Conservation (phyloP, 2,888 invertebrate species). For the Macrosiphum euphorbiae region DNA sequence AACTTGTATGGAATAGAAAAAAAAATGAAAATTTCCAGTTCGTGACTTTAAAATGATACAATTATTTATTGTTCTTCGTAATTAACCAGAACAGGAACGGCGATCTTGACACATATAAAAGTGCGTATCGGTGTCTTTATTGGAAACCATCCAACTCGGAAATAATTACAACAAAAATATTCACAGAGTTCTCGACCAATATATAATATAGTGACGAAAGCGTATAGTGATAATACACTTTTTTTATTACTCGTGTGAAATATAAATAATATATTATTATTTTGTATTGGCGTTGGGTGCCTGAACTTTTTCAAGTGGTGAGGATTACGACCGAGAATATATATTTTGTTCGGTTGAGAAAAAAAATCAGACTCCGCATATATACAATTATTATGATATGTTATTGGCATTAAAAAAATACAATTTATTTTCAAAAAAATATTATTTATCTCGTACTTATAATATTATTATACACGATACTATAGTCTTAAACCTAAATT, state of each 20-base stretch:
- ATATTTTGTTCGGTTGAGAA: background rate
- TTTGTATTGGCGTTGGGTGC: background rate
- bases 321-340: background rate
- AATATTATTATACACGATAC: background rate
- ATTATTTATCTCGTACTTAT: background rate
- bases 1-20: too few relatives aligned
- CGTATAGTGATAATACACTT: background rate
- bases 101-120: background rate
- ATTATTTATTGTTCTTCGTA: background rate
- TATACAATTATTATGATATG: background rate
- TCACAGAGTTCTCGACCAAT: background rate
- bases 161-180: background rate
- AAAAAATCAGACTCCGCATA: background rate
- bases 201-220: background rate
- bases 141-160: background rate
- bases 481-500: background rate
- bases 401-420: background rate
- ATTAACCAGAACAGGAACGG: background rate
- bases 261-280: background rate
- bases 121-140: background rate
- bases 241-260: background rate
- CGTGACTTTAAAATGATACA: background rate
- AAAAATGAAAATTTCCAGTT: background rate
- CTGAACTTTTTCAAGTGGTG: background rate
- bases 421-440: background rate